Percentiles rank a stretch among this genome's conserved stretches.
Conservation (phyloP, 2,888 invertebrate species). For the Synanthedon formicaeformis region DNA sequence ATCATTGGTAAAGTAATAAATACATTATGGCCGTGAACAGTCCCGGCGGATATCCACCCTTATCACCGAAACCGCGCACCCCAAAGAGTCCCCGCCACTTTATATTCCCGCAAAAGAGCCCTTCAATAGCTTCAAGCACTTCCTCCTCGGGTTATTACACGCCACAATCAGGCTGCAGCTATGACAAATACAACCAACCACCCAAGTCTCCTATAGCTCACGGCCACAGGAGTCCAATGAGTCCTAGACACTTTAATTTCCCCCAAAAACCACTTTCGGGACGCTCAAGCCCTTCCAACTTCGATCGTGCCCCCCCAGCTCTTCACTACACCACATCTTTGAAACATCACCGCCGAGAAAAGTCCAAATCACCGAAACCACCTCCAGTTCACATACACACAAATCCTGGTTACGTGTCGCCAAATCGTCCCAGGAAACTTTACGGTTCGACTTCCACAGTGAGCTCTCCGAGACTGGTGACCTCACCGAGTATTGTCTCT, state of each 20-base stretch:
- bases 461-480: constrained; percentile 48
- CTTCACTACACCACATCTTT: constrained; percentile 54
- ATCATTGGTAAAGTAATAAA: constrained; percentile 25
- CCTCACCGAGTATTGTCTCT: constrained; percentile 61
- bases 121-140: constrained; percentile 64
- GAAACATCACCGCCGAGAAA: constrained; percentile 52
- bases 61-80: constrained; percentile 68
- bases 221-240: constrained; percentile 70
- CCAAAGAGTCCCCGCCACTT: constrained; percentile 71
- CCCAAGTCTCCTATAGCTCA: constrained; percentile 67
- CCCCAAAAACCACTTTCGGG: constrained; percentile 60
- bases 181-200: constrained; percentile 53
- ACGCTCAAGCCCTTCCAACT: constrained; percentile 50
- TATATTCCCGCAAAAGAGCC: constrained; percentile 65
- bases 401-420: constrained; percentile 72
- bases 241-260: constrained; percentile 72
- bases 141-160: constrained; percentile 70
- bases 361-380: constrained; percentile 58
- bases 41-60: constrained; percentile 67
- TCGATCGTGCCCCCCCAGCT: constrained; percentile 35
- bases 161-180: constrained; percentile 64
- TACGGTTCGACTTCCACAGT: constrained; percentile 61
- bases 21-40: constrained; percentile 69
- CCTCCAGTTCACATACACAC: constrained; percentile 72
- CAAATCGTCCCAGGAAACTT: constrained; percentile 52